Conservation (phyloP, 2,797 vertebrate genomes). For the Staurois parvus region DNA sequence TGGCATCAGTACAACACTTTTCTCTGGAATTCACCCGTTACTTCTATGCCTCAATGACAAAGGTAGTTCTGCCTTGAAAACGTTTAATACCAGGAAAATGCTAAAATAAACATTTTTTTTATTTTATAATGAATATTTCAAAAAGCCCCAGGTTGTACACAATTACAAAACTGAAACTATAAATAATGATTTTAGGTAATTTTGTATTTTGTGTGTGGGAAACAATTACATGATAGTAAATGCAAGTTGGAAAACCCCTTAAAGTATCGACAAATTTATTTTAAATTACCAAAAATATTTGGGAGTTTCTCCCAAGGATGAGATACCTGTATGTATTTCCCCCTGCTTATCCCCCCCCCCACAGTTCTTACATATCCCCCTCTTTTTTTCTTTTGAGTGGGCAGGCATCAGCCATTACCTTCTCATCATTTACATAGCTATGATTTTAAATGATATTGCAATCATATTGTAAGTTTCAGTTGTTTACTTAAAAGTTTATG, state of each 20-base stretch:
- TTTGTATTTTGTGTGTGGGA: background rate
- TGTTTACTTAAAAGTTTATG: too few relatives aligned
- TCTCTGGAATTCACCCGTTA: slow-evolving; percentile 35
- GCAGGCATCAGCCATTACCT: too few relatives aligned
- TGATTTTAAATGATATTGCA: too few relatives aligned
- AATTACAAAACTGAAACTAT: background rate
- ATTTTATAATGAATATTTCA: background rate
- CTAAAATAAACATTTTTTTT: background rate
- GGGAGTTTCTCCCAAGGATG: too few relatives aligned
- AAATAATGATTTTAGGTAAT: background rate
- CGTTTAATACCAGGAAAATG: slow-evolving; percentile 2
- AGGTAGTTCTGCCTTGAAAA: slow-evolving; percentile 1
- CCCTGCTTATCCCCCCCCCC: too few relatives aligned
- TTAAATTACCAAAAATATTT: too few relatives aligned
- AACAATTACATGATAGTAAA: background rate
- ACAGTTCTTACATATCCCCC: too few relatives aligned
- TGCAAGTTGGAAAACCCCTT: background rate
- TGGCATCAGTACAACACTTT: background rate
- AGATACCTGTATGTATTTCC: too few relatives aligned
- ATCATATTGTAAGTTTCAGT: too few relatives aligned
- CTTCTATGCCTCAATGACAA: slow-evolving; percentile 11
- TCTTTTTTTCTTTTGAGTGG: too few relatives aligned
- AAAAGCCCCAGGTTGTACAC: slow-evolving; percentile 27
- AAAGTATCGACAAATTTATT: background rate
- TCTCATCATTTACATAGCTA: too few relatives aligned